phyloP scores from a whole-genome alignment of 2,797 vertebrate genomes.

The Myoxocephalus aenaeus region DNA sequence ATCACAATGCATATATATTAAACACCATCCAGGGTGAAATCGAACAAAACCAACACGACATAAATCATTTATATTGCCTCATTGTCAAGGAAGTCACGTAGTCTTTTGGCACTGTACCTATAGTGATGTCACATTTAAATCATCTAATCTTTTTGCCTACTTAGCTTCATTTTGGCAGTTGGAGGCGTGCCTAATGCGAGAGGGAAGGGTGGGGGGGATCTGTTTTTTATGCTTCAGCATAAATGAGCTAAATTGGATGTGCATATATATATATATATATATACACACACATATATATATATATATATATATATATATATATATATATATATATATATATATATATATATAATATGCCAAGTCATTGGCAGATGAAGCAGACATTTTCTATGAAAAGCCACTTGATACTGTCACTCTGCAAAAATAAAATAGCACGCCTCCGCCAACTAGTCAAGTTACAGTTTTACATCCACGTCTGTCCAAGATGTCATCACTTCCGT shows the following conservation, averaged over 20 bases:
- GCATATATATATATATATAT: no score
- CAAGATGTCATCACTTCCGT: background rate
- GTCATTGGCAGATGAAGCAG: slow-evolving; percentile 57
- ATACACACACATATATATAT: no score
- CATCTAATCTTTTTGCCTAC: background rate
- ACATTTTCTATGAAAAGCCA: slow-evolving; percentile 16
- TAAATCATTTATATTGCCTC: slow-evolving; percentile 1
- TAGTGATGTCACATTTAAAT: slow-evolving; percentile 17
- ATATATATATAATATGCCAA: slow-evolving; percentile 38
- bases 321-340: no score
- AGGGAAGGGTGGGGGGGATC: slow-evolving; percentile 16
- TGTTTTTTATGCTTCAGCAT: slow-evolving; percentile 45
- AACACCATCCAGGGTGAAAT: background rate
- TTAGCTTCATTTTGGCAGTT: slow-evolving; percentile 28
- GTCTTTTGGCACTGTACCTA: background rate
- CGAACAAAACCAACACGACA: background rate
- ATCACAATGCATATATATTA: slow-evolving; percentile 18
- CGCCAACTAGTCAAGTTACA: background rate
- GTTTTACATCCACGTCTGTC: background rate
- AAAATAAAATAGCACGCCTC: background rate
- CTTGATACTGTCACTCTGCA: background rate
- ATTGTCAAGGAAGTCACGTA: background rate
- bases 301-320: no score
- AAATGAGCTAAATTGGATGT: slow-evolving; percentile 58
- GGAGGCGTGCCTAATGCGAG: slow-evolving; percentile 32